A percentile compares a stretch with the other conserved stretches of the same genome.
phyloP scores from a whole-genome alignment of 2,888 invertebrate genomes.

The Trimorus sp. region DNA sequence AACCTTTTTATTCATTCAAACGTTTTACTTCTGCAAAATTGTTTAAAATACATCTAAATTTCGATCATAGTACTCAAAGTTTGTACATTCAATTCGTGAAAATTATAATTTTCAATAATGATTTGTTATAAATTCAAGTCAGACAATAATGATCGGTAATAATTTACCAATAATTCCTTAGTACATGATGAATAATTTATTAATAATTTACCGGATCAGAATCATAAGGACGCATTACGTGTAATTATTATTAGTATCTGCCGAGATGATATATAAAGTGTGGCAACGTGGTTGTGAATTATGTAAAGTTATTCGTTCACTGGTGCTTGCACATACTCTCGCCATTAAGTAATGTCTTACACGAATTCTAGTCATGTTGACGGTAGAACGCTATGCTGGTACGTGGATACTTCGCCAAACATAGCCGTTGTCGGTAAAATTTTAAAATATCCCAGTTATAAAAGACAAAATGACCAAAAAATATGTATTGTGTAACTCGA shows the following conservation, averaged over 20 bases:
- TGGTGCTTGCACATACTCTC: constrained; percentile 19
- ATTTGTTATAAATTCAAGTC: no score
- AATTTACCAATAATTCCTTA: background rate
- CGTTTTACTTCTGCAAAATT: no score
- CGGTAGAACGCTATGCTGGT: background rate
- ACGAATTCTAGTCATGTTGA: constrained; percentile 19
- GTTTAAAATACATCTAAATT: no score
- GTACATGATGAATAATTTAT: constrained; percentile 12
- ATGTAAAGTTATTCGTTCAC: constrained; percentile 32
- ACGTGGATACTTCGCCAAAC: constrained; percentile 11
- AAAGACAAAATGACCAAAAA: no score
- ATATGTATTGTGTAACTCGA: no score
- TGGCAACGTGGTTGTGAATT: constrained; percentile 23
- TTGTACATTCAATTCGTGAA: no score
- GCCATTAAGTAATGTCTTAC: constrained; percentile 24
- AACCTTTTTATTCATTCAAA: no score
- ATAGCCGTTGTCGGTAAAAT: background rate
- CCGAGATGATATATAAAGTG: constrained; percentile 24
- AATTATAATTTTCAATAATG: no score
- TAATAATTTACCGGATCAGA: constrained; percentile 14
- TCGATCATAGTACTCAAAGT: no score
- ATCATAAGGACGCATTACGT: constrained; percentile 31
- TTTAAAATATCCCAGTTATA: background rate
- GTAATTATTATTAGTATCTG: constrained; percentile 20
- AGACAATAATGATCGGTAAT: no score